phyloP scores from a whole-genome alignment of 2,888 invertebrate genomes.

The Heliconius hortense region DNA sequence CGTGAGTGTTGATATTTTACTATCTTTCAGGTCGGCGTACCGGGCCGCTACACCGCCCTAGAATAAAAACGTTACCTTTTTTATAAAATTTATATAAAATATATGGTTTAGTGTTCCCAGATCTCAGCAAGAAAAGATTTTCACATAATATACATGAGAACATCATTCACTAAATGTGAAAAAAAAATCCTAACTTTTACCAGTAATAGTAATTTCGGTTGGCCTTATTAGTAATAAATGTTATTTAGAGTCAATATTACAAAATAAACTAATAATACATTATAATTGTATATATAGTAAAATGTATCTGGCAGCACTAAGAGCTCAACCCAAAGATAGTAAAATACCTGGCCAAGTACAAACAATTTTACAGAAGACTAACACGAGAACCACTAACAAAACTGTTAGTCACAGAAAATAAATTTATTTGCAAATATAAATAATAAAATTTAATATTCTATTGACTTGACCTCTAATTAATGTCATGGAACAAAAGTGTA shows the following conservation, averaged over 20 bases:
- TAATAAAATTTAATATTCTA: not conserved
- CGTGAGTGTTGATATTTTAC: slow-evolving; percentile 93
- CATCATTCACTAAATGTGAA: no score
- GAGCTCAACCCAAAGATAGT: slow-evolving; percentile 81
- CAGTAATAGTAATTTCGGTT: not conserved
- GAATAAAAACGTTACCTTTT: slow-evolving; percentile 54
- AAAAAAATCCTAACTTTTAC: not conserved
- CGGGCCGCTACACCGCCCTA: slow-evolving; percentile 87
- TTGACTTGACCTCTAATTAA: not conserved
- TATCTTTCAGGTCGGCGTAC: slow-evolving; percentile 94
- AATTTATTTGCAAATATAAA: slow-evolving; percentile 4
- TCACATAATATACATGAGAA: no score
- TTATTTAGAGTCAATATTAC: not conserved
- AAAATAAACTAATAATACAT: not conserved
- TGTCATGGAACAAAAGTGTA: not conserved
- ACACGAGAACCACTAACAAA: slow-evolving; percentile 52
- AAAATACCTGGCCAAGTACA: slow-evolving; percentile 80
- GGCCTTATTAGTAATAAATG: not conserved
- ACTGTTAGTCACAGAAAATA: slow-evolving; percentile 16
- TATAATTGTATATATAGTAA: not conserved
- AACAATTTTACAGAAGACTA: slow-evolving; percentile 54
- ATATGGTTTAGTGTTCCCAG: not conserved
- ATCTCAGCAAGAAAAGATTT: not conserved
- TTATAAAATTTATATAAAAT: not conserved
- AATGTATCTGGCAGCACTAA: slow-evolving; percentile 25